Percentiles rank a stretch among this genome's conserved stretches.
Evolutionary conservation across 2,888 invertebrate genomes (phyloP).

Genomic region (Rhimphoctona megacephalus): DNA sequence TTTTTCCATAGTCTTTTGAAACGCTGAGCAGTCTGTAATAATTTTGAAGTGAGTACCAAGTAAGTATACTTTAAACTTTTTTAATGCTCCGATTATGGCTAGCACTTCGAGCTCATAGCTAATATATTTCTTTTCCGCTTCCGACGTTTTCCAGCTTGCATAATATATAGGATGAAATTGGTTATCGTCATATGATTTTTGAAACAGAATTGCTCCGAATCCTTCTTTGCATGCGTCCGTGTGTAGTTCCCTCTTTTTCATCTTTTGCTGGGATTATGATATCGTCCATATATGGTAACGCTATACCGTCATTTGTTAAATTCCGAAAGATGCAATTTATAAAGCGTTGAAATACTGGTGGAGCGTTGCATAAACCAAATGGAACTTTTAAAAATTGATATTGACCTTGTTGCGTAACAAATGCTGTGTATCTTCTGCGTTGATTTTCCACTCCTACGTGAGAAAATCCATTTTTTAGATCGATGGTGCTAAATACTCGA

Average conservation of each 20-base stretch:
- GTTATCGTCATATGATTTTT: conserved; percentile 53
- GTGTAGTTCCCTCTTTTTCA: conserved; percentile 41
- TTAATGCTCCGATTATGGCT: conserved; percentile 69
- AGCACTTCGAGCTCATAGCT: conserved; percentile 73
- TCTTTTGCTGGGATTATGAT: conserved; percentile 48
- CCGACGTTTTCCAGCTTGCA: conserved; percentile 71
- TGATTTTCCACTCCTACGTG: conserved; percentile 70
- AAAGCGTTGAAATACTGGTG: conserved; percentile 68
- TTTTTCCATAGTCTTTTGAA: conserved; percentile 70
- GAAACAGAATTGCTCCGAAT: conserved; percentile 67
- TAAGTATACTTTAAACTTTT: conserved; percentile 71
- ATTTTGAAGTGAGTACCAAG: conserved; percentile 71
- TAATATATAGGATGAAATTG: conserved; percentile 71
- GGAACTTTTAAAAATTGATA: conserved; percentile 71
- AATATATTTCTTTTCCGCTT: conserved; percentile 70
- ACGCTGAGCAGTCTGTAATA: conserved; percentile 73
- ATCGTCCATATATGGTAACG: conserved; percentile 56
- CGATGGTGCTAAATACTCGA: conserved; percentile 65
- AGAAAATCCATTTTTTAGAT: conserved; percentile 73
- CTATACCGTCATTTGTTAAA: conserved; percentile 32
- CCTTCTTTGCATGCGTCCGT: conserved; percentile 60
- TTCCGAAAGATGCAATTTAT: conserved; percentile 67
- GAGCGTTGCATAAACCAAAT: conserved; percentile 72
- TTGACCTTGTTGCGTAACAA: conserved; percentile 70
- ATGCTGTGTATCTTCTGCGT: conserved; percentile 71